Evolutionary conservation across 2,113 vertebrate species (phyloP), one percentile per base, ranked within the genome.

Genomic region (Lasiurus borealis): DNA sequence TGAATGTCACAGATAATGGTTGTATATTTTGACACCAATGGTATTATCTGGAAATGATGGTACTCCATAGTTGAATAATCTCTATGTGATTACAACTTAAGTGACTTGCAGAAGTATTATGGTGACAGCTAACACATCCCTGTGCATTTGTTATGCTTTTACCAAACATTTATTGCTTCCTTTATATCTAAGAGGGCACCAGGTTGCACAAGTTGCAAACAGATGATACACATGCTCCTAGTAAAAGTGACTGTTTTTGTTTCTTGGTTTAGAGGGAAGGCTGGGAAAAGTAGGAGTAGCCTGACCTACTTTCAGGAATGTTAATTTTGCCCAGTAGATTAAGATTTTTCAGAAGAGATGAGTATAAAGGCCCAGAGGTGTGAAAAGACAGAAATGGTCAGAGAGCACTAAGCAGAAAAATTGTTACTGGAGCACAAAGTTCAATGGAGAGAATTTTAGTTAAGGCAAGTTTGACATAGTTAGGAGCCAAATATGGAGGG

Each of bases 251-350:
- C 8, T 27, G 34, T 66, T 72, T 95, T 87, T 85, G 50, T 36
- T 91, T 90, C 31, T 69, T 76, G 66, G 57, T 40, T 10, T 93
- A 93, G 23, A 66, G 46, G 44, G 76, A 93, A 85, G 19, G 16
- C 66, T 84, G 15, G 40, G 25, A 54, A 85, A 62, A 82, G n/a
- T 16, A 71, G 50, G 23, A 72, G 12, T 4, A 72, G 31, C 14
- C 44, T 89, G 68, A 52, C n/a, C 25, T 83, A 21, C 14, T 82
- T 75, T 78, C 29, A 12, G 25, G n/a, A 62, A 86, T 73, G 48
- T 73, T 66, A 57, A n/a, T 9, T 91, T 54, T 57, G 68, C 25
- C 75, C 81, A 50, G 23, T 68, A 71, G 31, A 19, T 73, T 46
- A 40, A 73, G 27, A 21, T 76, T 69, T 78, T 76, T n/a, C 87